Conservation (phyloP, 2,113 vertebrate species). For the Gopherus flavomarginatus region DNA sequence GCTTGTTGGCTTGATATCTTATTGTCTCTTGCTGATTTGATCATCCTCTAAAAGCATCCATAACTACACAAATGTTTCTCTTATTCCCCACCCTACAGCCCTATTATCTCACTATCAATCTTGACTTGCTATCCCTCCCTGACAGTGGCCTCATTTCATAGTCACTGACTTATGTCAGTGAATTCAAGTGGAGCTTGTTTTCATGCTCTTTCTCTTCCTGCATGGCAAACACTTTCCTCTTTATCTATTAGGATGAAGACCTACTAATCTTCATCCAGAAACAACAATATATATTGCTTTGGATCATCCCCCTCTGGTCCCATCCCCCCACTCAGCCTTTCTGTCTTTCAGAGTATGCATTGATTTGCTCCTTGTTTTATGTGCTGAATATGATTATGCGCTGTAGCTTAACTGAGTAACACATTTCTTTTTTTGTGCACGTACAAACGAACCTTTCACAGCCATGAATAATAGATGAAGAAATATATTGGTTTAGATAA, state of each 20-base stretch:
- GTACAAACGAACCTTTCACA: not conserved
- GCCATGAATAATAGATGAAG: not conserved
- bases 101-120: not conserved
- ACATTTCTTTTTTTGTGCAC: not conserved
- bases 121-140: not conserved
- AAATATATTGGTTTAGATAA: slow-evolving; percentile 13
- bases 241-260: not conserved
- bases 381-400: not conserved
- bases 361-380: not conserved
- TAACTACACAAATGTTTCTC: not conserved
- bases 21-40: not conserved
- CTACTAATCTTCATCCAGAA: not conserved
- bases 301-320: not conserved
- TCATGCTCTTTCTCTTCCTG: not conserved
- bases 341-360: not conserved
- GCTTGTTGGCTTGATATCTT: not conserved
- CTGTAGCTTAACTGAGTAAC: not conserved
- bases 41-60: not conserved
- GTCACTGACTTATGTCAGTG: not conserved
- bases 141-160: not conserved
- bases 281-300: not conserved
- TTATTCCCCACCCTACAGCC: not conserved
- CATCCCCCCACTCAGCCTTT: not conserved
- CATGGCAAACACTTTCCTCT: not conserved
- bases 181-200: not conserved